Evolutionary conservation across 2,888 invertebrate species (phyloP).

Genomic region (Polia nebulosa): DNA sequence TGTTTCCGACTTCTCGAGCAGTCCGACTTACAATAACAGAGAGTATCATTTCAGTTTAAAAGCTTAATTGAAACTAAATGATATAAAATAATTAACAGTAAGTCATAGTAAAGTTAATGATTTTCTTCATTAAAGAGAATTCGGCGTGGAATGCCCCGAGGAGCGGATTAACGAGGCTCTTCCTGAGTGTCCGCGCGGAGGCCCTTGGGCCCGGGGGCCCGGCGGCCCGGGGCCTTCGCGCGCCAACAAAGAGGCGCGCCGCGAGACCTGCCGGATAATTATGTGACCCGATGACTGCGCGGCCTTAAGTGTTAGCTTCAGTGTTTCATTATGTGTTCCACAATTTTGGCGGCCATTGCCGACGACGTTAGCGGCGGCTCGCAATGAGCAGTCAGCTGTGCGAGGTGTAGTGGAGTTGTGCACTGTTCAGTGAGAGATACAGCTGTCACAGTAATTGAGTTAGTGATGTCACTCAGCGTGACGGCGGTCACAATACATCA

Average conservation of each 20-base stretch:
- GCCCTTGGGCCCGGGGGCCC: constrained; percentile 15
- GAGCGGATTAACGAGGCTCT: constrained; percentile 64
- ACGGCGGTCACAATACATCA: constrained; percentile 14
- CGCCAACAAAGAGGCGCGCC: constrained; percentile 57
- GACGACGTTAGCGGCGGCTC: not conserved
- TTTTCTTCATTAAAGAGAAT: constrained; percentile 64
- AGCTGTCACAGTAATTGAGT: not conserved
- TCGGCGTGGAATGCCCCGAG: constrained; percentile 60
- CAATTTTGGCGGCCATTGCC: constrained; percentile 16
- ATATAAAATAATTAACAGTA: constrained; percentile 40
- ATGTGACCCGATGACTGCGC: constrained; percentile 52
- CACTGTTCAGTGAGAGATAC: not conserved
- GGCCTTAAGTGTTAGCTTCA: constrained; percentile 44
- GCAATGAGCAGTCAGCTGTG: not conserved
- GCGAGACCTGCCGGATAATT: constrained; percentile 63
- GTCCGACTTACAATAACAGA: constrained; percentile 6
- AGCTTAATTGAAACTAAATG: constrained; percentile 46
- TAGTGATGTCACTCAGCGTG: not conserved
- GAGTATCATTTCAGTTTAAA: constrained; percentile 16
- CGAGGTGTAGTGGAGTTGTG: too few relatives aligned
- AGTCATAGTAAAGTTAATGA: constrained; percentile 49
- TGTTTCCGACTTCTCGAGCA: constrained; percentile 2
- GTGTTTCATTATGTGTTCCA: constrained; percentile 41
- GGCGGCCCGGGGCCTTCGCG: constrained; percentile 26
- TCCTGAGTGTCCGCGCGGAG: constrained; percentile 51